Conservation (phyloP, 2,113 vertebrate genomes). For the Machaerirhynchus nigripectus region DNA sequence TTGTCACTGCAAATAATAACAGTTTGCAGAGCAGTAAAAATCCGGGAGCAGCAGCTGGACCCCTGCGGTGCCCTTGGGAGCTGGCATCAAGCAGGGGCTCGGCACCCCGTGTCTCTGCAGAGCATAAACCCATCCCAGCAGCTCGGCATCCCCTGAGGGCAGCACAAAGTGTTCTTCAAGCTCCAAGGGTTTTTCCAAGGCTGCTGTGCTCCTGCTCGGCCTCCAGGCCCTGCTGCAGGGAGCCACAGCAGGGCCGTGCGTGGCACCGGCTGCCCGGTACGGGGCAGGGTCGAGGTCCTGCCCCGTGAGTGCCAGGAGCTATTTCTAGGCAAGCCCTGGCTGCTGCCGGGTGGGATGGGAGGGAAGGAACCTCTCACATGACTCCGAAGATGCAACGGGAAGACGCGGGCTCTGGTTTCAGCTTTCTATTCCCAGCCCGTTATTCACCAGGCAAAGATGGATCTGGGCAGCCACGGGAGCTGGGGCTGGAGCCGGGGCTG, state of each 20-base stretch:
- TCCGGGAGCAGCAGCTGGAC: not conserved
- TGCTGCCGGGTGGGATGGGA: not conserved
- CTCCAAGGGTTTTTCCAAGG: not conserved
- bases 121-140: not conserved
- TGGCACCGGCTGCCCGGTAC: not conserved
- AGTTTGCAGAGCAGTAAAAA: not conserved
- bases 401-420: conserved; percentile 30
- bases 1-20: conserved; percentile 18
- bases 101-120: not conserved
- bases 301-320: not conserved
- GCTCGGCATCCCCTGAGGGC: not conserved
- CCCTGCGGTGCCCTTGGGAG: not conserved
- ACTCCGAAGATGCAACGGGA: conserved; percentile 21
- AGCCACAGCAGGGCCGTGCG: accelerated
- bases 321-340: conserved; percentile 21
- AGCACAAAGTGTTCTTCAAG: not conserved
- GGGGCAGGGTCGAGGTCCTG: not conserved
- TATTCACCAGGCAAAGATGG: conserved; percentile 54
- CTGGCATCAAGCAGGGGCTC: not conserved
- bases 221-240: not conserved
- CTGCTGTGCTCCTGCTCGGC: not conserved
- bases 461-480: not conserved
- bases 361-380: conserved; percentile 50
- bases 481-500: accelerated
- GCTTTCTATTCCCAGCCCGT: conserved; percentile 52